phyloP scores from a whole-genome alignment of 2,888 invertebrate species.

The Sphinx pinastri region DNA sequence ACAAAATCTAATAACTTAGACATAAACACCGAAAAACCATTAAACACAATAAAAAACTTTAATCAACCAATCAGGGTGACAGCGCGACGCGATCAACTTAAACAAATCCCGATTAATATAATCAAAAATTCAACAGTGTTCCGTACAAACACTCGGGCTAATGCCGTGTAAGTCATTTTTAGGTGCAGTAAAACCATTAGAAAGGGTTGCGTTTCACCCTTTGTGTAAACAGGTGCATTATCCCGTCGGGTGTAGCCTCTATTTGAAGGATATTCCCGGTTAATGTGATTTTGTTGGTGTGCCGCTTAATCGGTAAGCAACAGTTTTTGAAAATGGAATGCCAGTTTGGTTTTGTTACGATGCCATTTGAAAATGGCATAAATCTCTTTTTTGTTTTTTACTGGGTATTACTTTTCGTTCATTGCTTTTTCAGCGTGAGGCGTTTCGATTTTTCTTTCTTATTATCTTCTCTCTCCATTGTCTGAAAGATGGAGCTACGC shows the following conservation, averaged over 20 bases:
- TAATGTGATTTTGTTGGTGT: background rate
- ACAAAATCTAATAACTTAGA: background rate
- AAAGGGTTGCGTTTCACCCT: slow-evolving; percentile 50
- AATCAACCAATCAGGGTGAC: slow-evolving; percentile 21
- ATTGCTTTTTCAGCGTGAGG: too few species aligned
- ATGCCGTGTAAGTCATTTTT: slow-evolving; percentile 50
- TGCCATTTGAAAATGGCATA: background rate
- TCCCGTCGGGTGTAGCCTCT: background rate
- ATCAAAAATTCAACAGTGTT: slow-evolving; percentile 27
- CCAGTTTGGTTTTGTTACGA: too few species aligned
- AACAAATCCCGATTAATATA: slow-evolving; percentile 31
- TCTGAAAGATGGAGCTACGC: too few species aligned
- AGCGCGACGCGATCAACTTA: background rate
- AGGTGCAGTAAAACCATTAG: slow-evolving; percentile 60
- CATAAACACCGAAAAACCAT: slow-evolving; percentile 28
- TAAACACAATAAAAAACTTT: background rate
- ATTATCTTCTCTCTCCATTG: too few species aligned
- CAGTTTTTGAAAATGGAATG: too few species aligned
- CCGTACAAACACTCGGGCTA: slow-evolving; percentile 48
- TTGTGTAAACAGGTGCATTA: slow-evolving; percentile 49
- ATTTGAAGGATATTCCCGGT: background rate
- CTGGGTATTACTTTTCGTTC: too few species aligned
- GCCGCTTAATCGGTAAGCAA: background rate
- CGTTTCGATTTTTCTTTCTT: too few species aligned
- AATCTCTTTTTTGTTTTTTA: too few species aligned